These are phyloP conservation scores for Hippocampus comes DNA, from an alignment of 2,113 vertebrate species.

Conservation along the genomic window DNA sequence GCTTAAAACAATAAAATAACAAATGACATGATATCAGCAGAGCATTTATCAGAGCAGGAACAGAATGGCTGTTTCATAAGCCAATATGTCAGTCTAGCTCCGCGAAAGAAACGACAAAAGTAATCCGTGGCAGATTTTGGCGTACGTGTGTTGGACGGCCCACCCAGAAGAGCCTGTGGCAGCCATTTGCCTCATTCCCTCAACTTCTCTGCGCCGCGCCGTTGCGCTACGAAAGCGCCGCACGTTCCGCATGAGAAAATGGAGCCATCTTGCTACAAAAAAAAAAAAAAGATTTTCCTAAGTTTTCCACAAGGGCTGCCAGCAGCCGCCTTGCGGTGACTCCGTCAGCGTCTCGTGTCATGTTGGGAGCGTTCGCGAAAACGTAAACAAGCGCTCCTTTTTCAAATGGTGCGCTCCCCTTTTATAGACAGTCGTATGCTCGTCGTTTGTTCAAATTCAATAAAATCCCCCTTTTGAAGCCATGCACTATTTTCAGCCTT, in stretches of 20 bases:
- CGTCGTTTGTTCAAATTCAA: constrained; percentile 21
- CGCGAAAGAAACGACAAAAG: constrained; percentile 42
- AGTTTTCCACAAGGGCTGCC: constrained; percentile 74
- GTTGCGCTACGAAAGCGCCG: constrained; percentile 33
- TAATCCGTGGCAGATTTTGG: constrained; percentile 45
- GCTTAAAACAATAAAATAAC: background rate
- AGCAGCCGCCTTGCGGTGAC: constrained; percentile 52
- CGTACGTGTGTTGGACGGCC: constrained; percentile 47
- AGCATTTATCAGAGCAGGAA: constrained; percentile 20
- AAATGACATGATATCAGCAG: background rate
- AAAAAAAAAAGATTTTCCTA: constrained; percentile 76
- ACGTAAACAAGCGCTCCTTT: constrained; percentile 64
- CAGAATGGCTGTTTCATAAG: constrained; percentile 27
- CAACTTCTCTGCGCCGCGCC: constrained; percentile 48
- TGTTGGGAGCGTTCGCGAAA: constrained; percentile 69
- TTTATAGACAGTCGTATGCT: constrained; percentile 18
- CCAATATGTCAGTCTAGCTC: constrained; percentile 29
- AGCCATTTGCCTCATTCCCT: constrained; percentile 52
- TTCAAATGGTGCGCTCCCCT: constrained; percentile 18
- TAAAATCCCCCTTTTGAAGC: constrained; percentile 3
- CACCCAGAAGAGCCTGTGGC: constrained; percentile 66
- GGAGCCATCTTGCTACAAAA: constrained; percentile 59
- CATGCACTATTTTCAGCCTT: background rate
- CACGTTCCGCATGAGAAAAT: constrained; percentile 59
- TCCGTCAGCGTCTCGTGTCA: constrained; percentile 71